Evolutionary conservation across 2,888 invertebrate species (phyloP), one percentile per base, ranked within the genome.

Genomic region (Thelaira solivaga): DNA sequence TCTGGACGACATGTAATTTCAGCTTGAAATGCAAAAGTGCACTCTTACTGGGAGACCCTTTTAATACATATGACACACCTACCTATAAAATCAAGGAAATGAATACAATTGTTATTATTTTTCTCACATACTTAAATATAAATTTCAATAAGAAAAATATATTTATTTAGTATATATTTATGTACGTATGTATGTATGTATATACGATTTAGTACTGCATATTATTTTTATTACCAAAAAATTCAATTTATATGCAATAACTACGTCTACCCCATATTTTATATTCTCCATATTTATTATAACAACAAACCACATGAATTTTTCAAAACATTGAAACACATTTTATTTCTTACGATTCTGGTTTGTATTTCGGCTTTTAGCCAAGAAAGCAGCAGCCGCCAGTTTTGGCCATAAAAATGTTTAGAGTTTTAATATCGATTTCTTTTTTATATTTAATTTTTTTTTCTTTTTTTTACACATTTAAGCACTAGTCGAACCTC

Each of bases 201-300:
- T n/a, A n/a, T n/a, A n/a, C n/a, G n/a, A 2, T 20, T 45, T 5
- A n/a, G 36, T 41, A n/a, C 11, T 31, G 16, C 1, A 43, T 31
- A 7, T 16, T 31, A 11, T 39, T 61, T 72, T 72, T 68, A 77
- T 73, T 73, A 53, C 49, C 76, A 71, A 75, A 41, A 81, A 80
- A 78, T 81, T 80, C 80, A 81, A 81, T 81, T 81, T 81, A 79
- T 80, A 80, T 80, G 77, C 80, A 72, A 76, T 80, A 75, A 78
- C n/a, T n/a, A n/a, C n/a, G 65, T 65, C 64, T 51, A 39, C 1
- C 18, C 16, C n/a, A 5, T 13, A 1, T 36, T 26, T 57, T 68
- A 36, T 57, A 29, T 11, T 57, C 36, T 45, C 45, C n/a, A 6
- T 36, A 36, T 47, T 43, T 53, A 20, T 57, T 57, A 47, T 47